Evolutionary conservation across 2,888 invertebrate species (phyloP), one percentile per base, ranked within the genome.

Genomic region (Acholoe squamosa): DNA sequence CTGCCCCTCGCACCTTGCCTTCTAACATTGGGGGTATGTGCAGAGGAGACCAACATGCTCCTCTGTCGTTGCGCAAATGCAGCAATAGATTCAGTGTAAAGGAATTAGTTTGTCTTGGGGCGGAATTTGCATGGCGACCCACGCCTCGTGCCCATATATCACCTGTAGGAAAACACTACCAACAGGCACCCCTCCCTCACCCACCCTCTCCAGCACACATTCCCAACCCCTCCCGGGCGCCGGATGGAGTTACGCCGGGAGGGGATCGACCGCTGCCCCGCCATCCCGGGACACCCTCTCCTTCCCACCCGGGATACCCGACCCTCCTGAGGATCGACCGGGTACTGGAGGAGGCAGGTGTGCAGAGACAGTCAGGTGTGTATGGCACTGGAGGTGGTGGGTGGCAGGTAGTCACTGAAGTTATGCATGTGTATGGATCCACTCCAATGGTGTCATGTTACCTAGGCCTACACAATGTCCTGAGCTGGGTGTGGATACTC

Each of bases 11-110:
- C 33, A 5, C 7, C 33, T n/a, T 31, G 16, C 31, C 19, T 31
- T 31, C 77, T 31, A 19, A 77, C 10, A 28, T 77, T 5, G 0
- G 19, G 25, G 31, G 77, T 33, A 22, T 77, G 77, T 76, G 31
- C 76, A 14, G 76, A 31, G 31, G 61, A n/a, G 28, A 43, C 25
- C 7, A 77, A 61, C 61, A 77, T 31, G 25, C 77, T 16, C 19
- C 33, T 3, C 28, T 25, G 77, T 28, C 77, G 7, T 34, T 77
- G 77, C 0, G 7, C 77, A 77, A 77, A 28, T 25, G n/a, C 34
- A 25, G 77, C 84, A 19, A 84, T 84, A 34, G 84, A 84, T 43
- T 43, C 52, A 12, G 52, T 84, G 84, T 84, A 84, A 84, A 84
- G 84, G 84, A 84, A 84, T 84, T 84, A 84, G 84, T 84, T 84